Conservation (phyloP, 2,113 vertebrate species). For the Eonycteris spelaea region DNA sequence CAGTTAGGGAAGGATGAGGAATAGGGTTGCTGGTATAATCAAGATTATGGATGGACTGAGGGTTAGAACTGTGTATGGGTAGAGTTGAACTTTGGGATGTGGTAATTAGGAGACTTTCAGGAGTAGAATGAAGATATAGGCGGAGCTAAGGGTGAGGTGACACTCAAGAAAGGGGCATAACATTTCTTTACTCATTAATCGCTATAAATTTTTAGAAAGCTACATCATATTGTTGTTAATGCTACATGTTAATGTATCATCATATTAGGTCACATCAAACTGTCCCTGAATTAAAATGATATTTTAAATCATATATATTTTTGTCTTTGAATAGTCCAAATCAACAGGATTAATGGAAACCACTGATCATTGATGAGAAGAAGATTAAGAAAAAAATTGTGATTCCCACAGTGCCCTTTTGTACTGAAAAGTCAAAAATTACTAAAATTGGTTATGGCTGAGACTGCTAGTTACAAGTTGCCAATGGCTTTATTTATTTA, state of each 20-base stretch:
- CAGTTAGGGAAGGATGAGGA: background rate
- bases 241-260: background rate
- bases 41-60: accelerated
- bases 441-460: too few relatives aligned
- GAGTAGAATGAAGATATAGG: background rate
- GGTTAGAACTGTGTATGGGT: background rate
- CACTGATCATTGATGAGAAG: background rate
- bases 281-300: background rate
- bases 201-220: background rate
- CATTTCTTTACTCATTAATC: background rate
- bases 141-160: background rate
- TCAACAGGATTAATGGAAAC: background rate
- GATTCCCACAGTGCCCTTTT: too few relatives aligned
- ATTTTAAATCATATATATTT: background rate
- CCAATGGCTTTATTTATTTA: too few relatives aligned
- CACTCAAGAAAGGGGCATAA: background rate
- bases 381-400: background rate
- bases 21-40: too few relatives aligned
- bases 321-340: background rate
- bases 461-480: too few relatives aligned
- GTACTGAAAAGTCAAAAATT: too few relatives aligned
- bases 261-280: background rate
- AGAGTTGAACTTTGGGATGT: background rate
- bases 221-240: background rate
- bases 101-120: background rate